Evolutionary conservation across 2,113 vertebrate genomes (phyloP).

Genomic region (Lates calcarifer): DNA sequence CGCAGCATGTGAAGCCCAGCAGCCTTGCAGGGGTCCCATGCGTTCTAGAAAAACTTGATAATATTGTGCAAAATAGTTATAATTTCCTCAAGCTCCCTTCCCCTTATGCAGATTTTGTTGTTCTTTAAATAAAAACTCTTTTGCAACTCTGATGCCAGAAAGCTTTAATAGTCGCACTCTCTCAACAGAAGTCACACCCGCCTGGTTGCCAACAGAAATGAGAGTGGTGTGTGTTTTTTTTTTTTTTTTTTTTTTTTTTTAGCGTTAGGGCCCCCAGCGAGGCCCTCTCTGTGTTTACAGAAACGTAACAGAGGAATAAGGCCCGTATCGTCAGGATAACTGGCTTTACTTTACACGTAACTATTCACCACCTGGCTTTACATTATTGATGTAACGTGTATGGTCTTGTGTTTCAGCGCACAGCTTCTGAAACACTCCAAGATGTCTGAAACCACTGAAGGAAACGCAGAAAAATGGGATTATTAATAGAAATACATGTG

Average conservation of each 20-base stretch:
- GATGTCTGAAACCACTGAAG: background rate
- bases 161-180: conserved; percentile 62
- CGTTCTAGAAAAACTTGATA: conserved; percentile 10
- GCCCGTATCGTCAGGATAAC: background rate
- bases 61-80: conserved; percentile 12
- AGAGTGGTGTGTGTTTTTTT: conserved; percentile 49
- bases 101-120: conserved; percentile 20
- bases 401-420: conserved; percentile 25
- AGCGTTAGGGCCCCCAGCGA: conserved; percentile 52
- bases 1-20: background rate
- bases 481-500: conserved; percentile 19
- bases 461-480: conserved; percentile 7
- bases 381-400: conserved; percentile 24
- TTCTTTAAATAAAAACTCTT: conserved; percentile 43
- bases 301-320: conserved; percentile 49
- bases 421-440: background rate
- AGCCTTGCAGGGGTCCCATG: conserved; percentile 15
- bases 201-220: conserved; percentile 61
- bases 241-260: no score
- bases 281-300: conserved; percentile 49
- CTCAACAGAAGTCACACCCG: conserved; percentile 72
- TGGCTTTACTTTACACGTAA: conserved; percentile 29
- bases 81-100: background rate
- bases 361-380: background rate
- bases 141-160: conserved; percentile 32